Percentiles rank a stretch among this genome's conserved stretches.
Evolutionary conservation across 2,888 invertebrate species (phyloP).

Genomic region (Lasioglossum calceatum): DNA sequence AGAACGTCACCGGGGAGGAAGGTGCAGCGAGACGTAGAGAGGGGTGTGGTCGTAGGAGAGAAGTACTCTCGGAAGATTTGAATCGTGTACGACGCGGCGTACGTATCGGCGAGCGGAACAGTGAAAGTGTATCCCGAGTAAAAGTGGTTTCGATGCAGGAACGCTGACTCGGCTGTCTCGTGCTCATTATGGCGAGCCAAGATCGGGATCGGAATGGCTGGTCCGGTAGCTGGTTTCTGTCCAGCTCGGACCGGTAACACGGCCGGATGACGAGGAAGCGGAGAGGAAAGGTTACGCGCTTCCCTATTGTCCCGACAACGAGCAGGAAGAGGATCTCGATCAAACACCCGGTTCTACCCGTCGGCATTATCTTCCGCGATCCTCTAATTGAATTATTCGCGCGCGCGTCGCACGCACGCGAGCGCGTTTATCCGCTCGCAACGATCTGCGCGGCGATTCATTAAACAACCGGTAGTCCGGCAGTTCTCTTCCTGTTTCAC

Average conservation of each 20-base stretch:
- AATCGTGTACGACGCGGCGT: conserved; percentile 67
- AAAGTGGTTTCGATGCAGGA: conserved; percentile 78
- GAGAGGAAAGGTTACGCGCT: conserved; percentile 57
- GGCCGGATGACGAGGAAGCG: conserved; percentile 61
- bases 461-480: background rate
- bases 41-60: conserved; percentile 51
- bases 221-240: conserved; percentile 37
- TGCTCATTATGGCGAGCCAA: conserved; percentile 78
- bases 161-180: conserved; percentile 49
- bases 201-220: conserved; percentile 65
- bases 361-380: conserved; percentile 1
- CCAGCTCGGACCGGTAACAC: conserved; percentile 54
- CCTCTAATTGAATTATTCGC: conserved; percentile 4
- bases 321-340: conserved; percentile 31
- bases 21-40: background rate
- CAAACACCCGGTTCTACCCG: background rate
- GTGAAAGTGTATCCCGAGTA: conserved; percentile 81
- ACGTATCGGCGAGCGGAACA: conserved; percentile 78
- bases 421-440: background rate
- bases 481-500: background rate
- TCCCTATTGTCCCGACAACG: conserved; percentile 27
- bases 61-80: conserved; percentile 65
- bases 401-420: background rate
- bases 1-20: background rate
- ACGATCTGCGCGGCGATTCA: background rate